These are phyloP conservation scores for Caenorhabditis auriculariae DNA, from an alignment of 2,888 invertebrate species.

Conservation along the genomic window DNA sequence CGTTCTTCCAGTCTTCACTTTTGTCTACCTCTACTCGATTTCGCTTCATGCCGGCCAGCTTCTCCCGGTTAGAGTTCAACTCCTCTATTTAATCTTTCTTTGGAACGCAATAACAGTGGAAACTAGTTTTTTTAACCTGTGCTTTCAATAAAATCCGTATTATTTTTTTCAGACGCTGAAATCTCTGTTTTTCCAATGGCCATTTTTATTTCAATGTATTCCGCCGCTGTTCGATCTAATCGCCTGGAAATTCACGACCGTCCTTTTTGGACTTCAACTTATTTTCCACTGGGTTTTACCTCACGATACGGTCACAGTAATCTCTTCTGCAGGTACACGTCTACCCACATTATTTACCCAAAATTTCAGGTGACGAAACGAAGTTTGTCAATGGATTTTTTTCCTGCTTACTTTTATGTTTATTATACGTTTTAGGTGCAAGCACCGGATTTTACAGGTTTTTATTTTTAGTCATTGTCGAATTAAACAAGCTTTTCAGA, in stretches of 20 bases:
- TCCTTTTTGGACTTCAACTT: slow-evolving; percentile 31
- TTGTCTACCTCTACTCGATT: slow-evolving; percentile 34
- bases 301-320: slow-evolving; percentile 33
- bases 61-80: no score
- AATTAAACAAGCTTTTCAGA: slow-evolving; percentile 3
- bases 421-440: slow-evolving; percentile 34
- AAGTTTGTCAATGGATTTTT: slow-evolving; percentile 35
- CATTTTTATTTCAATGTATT: slow-evolving; percentile 32
- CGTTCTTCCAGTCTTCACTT: slow-evolving; percentile 26
- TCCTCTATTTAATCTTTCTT: no score
- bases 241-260: slow-evolving; percentile 31
- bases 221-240: slow-evolving; percentile 33
- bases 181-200: slow-evolving; percentile 25
- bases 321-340: slow-evolving; percentile 24
- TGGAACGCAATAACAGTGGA: no score
- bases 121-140: no score
- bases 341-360: neutral
- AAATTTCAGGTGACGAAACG: slow-evolving; percentile 28
- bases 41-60: slow-evolving; percentile 33
- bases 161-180: slow-evolving; percentile 27
- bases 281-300: slow-evolving; percentile 38
- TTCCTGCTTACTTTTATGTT: slow-evolving; percentile 29
- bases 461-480: neutral
- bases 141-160: neutral
- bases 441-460: slow-evolving; percentile 26